A percentile compares a stretch with the other conserved stretches of the same genome.
phyloP scores from a whole-genome alignment of 1,140 invertebrate species.

The Hylyphantes graminicola region DNA sequence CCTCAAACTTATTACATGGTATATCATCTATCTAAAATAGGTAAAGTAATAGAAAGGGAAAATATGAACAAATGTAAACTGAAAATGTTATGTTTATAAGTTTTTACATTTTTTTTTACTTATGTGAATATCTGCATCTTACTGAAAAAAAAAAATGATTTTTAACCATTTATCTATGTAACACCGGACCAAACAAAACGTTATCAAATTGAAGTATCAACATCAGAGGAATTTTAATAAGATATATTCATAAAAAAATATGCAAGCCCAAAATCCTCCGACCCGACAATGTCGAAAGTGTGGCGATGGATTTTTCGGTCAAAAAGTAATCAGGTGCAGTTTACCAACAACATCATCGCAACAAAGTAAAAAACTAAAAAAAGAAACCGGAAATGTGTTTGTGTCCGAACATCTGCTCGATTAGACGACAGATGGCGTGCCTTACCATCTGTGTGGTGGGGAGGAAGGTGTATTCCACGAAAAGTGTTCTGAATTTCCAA shows the following conservation, averaged over 20 bases:
- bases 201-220: too few relatives aligned
- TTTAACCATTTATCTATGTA: too few relatives aligned
- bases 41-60: too few relatives aligned
- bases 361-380: too few relatives aligned
- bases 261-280: not conserved
- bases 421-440: constrained; percentile 11
- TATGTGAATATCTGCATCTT: too few relatives aligned
- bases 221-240: not conserved
- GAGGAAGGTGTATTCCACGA: not conserved
- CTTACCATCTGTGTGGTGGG: not conserved
- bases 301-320: not conserved
- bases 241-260: not conserved
- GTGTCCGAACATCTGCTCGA: not conserved
- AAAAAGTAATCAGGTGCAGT: not conserved
- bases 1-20: too few relatives aligned
- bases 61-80: too few relatives aligned
- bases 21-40: too few relatives aligned
- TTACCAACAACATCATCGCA: not conserved
- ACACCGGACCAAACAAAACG: too few relatives aligned
- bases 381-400: not conserved
- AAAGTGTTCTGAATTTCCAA: not conserved
- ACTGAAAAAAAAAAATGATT: too few relatives aligned
- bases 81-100: too few relatives aligned
- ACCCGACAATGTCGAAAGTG: not conserved
- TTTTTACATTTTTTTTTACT: too few relatives aligned